phyloP scores from a whole-genome alignment of 37 sponge, comb jelly and placozoan genomes.

The Agelas oroides region DNA sequence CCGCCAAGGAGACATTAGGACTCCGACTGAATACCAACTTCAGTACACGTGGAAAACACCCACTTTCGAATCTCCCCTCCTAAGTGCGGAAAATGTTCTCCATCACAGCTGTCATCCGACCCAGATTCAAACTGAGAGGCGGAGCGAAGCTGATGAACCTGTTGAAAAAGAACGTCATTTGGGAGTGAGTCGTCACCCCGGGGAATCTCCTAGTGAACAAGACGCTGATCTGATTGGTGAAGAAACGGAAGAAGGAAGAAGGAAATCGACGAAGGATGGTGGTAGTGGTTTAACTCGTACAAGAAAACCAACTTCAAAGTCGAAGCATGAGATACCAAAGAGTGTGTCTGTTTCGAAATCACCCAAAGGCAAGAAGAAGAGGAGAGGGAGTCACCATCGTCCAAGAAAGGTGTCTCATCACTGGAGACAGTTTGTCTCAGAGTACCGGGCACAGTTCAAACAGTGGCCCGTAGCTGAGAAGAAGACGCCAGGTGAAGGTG shows the following conservation, averaged over 20 bases:
- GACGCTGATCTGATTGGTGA: not conserved
- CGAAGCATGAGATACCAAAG: not conserved
- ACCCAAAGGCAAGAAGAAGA: no score
- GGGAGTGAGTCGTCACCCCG: not conserved
- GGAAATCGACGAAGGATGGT: not conserved
- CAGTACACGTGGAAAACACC: constrained; percentile 39
- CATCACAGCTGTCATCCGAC: not conserved
- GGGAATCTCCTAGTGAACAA: no score
- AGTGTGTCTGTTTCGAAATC: not conserved
- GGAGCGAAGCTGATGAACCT: not conserved
- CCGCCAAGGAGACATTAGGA: not conserved
- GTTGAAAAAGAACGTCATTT: no score
- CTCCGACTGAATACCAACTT: constrained; percentile 53
- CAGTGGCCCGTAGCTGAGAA: constrained; percentile 4
- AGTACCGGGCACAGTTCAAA: constrained; percentile 55
- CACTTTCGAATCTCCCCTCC: not conserved
- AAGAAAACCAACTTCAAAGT: no score
- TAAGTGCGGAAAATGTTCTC: not conserved
- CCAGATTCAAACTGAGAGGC: not conserved
- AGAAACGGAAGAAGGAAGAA: not conserved
- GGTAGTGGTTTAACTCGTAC: not conserved
- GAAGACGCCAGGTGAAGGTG: not conserved
- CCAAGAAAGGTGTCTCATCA: not conserved
- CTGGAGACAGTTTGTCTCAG: constrained; percentile 2
- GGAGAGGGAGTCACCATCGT: no score